phyloP scores from a whole-genome alignment of 2,888 invertebrate species.

The Melangyna quadrimaculata region DNA sequence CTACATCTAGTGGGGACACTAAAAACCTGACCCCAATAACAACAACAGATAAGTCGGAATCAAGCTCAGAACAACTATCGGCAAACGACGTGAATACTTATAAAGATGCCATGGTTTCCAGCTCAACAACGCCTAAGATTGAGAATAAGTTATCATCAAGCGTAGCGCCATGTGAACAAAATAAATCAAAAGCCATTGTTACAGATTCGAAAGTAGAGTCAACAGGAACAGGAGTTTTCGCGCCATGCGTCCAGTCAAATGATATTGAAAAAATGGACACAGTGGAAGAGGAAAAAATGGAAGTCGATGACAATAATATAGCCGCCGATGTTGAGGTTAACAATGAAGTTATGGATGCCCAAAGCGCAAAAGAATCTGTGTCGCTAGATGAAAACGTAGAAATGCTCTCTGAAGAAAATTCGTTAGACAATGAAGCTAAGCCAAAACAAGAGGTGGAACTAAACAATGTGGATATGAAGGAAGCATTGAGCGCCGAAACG shows the following conservation, averaged over 20 bases:
- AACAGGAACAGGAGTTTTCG: background rate
- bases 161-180: background rate
- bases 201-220: constrained; percentile 6
- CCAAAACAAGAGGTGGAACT: background rate
- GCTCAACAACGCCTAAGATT: constrained; percentile 35
- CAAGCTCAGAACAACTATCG: background rate
- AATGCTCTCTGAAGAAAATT: constrained; percentile 1
- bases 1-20: constrained; percentile 24
- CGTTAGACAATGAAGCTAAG: constrained; percentile 13
- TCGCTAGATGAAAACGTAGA: constrained; percentile 10
- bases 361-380: background rate
- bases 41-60: background rate
- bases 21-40: background rate
- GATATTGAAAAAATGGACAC: constrained; percentile 1
- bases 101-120: constrained; percentile 41
- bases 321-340: background rate
- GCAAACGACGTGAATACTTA: background rate
- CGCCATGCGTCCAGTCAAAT: background rate
- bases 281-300: constrained; percentile 4
- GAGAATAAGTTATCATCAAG: background rate
- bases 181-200: background rate
- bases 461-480: background rate
- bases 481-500: background rate
- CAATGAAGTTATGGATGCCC: constrained; percentile 31
- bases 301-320: constrained; percentile 3